Evolutionary conservation across 2,888 invertebrate species (phyloP), one percentile per base, ranked within the genome.

Genomic region (Agonopterix alstromeriana): DNA sequence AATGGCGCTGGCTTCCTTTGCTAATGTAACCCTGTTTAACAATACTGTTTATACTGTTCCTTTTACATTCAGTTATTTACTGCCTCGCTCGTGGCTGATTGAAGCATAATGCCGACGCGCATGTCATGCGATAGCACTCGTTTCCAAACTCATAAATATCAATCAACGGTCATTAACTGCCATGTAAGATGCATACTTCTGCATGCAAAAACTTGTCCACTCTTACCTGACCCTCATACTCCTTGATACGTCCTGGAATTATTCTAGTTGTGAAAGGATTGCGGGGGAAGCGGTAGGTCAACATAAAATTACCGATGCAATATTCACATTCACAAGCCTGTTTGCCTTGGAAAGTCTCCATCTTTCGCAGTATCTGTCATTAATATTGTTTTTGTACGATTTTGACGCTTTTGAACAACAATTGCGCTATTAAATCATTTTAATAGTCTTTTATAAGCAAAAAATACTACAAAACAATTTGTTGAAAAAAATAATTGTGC

Each of bases 121-220:
- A 50, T 65, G 70, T 68, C 65, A 79, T 73, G 61, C 65, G 70
- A 77, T 77, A 73, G 65, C 59, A 56, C 56, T 66, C 67, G 65
- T 70, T 76, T 75, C 65, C 65, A 69, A 75, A 76, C 68, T 69
- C 77, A 78, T 82, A 80, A 78, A 82, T 82, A 80, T 79, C 77
- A 82, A 82, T 82, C 77, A 77, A 65, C 65, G 54, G 60, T 68
- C 69, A 73, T 74, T 77, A 70, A 56, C 63, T 57, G 60, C 51
- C 52, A 50, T 54, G 56, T 56, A 60, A 54, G 47, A 59, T 63
- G 60, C 58, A 66, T 61, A 63, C 59, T 59, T 57, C 57, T 66
- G 65, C 61, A 65, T 62, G 55, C 57, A 52, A 51, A 55, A 52
- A 53, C 49, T 11, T 14, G 46, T 54, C 75, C 69, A 70, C 35